Base-by-base conservation (phyloP, 2,113 vertebrate genomes). In the Calyptomena viridis region DNA sequence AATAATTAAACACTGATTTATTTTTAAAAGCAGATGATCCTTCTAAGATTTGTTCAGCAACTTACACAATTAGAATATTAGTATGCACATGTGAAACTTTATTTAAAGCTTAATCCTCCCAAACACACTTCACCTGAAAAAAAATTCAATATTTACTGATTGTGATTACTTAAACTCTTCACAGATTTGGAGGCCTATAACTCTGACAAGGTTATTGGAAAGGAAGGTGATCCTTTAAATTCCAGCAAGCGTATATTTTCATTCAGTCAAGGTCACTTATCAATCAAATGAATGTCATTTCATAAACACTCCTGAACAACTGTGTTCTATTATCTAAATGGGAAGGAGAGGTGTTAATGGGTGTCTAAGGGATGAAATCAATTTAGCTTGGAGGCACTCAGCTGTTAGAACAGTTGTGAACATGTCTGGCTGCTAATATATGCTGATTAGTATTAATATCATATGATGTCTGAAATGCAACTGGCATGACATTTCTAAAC, bases 381-480 rank as follows among this genome's bases (percentile, higher is more conserved):
- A 95, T 98, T 97, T 98, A 96, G 96, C 93, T 97, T 94, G 90
- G 64, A 97, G 97, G 88, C 94, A 96, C 37, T 97, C 95, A 96
- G 96, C 97, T 97, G 96, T 95, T 96, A 74, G 87, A 97, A 95
- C 95, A 97, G 93, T 97, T 97, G 97, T 97, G 96, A 97, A 96
- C 84, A 96, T 90, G 92, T 96, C 94, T 97, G 95, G 95, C 94
- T 97, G 95, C 93, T 97, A 97, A 97, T 97, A 95, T 94, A 97
- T 88, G 91, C 89, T 97, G 97, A 97, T 98, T 96, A 95, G 92
- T 95, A 98, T 97, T 98, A 97, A 97, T 97, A 95, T 77, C 81
- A 82, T 93, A 94, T 3, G 5, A 79, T 52, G 84, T 81, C 96
- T 97, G 94, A 95, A 97, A 96, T 94, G 96, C 52, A 39, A 69